Evolutionary conservation across 2,113 vertebrate genomes (phyloP).

Genomic region (Tachysurus fulvidraco): DNA sequence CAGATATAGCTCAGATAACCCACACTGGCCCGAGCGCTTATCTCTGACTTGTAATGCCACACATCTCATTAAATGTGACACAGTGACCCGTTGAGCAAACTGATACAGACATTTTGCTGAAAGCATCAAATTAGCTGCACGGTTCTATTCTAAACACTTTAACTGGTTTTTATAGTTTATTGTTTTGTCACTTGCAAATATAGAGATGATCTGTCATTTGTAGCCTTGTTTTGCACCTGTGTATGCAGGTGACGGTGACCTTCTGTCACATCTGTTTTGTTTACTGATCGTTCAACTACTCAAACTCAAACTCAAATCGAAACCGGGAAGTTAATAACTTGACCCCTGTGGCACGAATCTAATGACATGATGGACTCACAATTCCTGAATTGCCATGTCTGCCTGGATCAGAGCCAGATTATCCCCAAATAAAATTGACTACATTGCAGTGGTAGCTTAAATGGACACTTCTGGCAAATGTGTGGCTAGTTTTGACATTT

Average conservation of each 20-base stretch:
- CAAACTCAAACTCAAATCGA: conserved; percentile 1
- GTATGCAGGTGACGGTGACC: conserved; percentile 33
- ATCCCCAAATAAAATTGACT: conserved; percentile 20
- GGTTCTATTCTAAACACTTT: conserved; percentile 2
- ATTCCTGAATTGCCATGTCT: conserved; percentile 51
- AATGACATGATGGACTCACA: conserved; percentile 30
- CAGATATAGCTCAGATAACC: conserved; percentile 66
- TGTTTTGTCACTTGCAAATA: neutral
- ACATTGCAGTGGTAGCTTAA: neutral
- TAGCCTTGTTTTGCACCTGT: conserved; percentile 5
- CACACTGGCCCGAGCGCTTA: conserved; percentile 48
- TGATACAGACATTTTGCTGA: conserved; percentile 37
- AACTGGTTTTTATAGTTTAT: conserved; percentile 8
- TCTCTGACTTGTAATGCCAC: conserved; percentile 62
- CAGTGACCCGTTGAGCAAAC: conserved; percentile 9
- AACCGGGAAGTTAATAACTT: conserved; percentile 40
- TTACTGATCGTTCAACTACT: conserved; percentile 27
- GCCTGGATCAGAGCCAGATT: conserved; percentile 46
- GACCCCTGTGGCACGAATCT: neutral
- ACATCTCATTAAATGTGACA: conserved; percentile 68
- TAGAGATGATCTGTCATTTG: neutral
- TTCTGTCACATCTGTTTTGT: conserved; percentile 41
- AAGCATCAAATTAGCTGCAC: conserved; percentile 28
- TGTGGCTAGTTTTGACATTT: neutral
- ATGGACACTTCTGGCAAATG: neutral